Evolutionary conservation across 2,888 invertebrate genomes (phyloP), one percentile per base, ranked within the genome.

Genomic region (Drymonia ruficornis): DNA sequence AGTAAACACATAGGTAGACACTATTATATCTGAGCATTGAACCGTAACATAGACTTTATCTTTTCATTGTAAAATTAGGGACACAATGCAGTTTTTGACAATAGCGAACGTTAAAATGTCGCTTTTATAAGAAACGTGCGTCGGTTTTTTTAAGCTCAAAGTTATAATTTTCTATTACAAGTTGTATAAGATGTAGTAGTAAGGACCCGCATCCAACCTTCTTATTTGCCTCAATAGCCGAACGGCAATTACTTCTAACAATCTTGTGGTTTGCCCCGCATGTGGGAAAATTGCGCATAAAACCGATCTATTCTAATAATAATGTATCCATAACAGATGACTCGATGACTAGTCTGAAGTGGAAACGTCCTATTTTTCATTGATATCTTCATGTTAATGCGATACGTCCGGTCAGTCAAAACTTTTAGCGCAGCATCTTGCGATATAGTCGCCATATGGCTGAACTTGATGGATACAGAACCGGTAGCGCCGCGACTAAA

Each of bases 231-330:
- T 75, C 79, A 81, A 84, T 81, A 83, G 79, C 70, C 72, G 62
- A 78, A 77, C 68, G 70, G 82, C 84, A 89, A 91, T 91, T 89
- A 90, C 77, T 82, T 86, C 86, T 89, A 91, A 89, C 84, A 85
- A 88, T 81, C 81, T 84, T 87, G 89, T 72, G 91, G 89, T 86
- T 83, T 72, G 76, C 82, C 89, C 89, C 88, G 89, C 88, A 89
- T 89, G 76, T 74, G 81, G 80, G 77, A 84, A 89, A 86, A 87
- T 87, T 85, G 84, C 83, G 78, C 82, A 81, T 87, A 87, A 90
- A 86, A 86, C 83, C 83, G 72, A 77, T 78, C 75, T 83, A 78
- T 85, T 87, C 82, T 84, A 86, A 87, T 84, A 87, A 82, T 78
- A 81, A 76, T 16, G 72, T 70, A 74, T 73, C 77, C 74, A 67